Evolutionary conservation across 2,113 vertebrate genomes (phyloP), one percentile per base, ranked within the genome.

Genomic region (Melanostigma gelatinosum): DNA sequence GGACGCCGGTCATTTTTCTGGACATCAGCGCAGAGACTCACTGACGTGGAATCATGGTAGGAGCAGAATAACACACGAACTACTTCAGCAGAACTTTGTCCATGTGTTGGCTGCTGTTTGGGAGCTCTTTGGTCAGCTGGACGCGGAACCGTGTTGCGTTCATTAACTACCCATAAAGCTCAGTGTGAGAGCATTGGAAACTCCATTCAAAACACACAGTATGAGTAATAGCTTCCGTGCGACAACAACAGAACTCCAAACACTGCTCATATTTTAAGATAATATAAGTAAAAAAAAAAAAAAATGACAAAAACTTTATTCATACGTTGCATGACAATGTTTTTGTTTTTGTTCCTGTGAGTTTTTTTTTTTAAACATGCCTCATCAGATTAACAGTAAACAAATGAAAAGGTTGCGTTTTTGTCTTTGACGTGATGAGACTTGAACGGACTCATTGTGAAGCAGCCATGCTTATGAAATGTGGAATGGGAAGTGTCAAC

Each of bases 11-110:
- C 18, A 54, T 1, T 64, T 55, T 4, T 36, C 15, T 24, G 64
- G 12, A 72, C 70, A 76, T 50, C 72, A 0, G 29, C 10, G 63
- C 74, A 1, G 42, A 69, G 72, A 80, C 57, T 54, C 62, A 64
- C 78, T 48, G 69, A 86, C 80, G 69, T 82, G 81, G 76, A 92
- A 87, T 54, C 81, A 94, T 95, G 94, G 94, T 94, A 90, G 85
- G 93, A 58, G 1, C 4, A 50, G 46, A 48, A 18, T 3, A 32
- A 32, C 32, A 32, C 32, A 32, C 46, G 2, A 1, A 67, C 63
- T 13, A 8, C 10, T 60, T 13, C 0, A 6, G 1, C 3, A 12
- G 18, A 52, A 36, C 32, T 62, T 10, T 69, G 7, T 42, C 22
- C 9, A 0, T 27, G 5, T 36, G 29, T 65, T 8, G 6, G 0